phyloP scores from a whole-genome alignment of 2,888 invertebrate species.

The Ctenicera cuprea region DNA sequence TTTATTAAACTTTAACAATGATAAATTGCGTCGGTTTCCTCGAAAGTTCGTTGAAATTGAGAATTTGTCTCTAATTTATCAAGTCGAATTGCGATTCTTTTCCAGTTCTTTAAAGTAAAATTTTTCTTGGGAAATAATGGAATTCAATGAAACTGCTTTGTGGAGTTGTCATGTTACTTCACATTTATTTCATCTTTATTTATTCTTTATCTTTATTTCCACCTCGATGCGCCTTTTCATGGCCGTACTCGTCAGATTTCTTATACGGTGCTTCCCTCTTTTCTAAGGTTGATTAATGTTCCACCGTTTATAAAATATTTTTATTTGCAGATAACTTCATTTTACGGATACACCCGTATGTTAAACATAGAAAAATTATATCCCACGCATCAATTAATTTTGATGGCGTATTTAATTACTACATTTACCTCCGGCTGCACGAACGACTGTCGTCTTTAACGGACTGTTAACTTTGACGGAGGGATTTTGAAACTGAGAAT shows the following conservation, averaged over 20 bases:
- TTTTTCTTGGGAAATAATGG: constrained; percentile 42
- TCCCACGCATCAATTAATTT: background rate
- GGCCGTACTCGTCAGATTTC: constrained; percentile 58
- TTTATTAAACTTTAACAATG: constrained; percentile 49
- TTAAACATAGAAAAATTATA: background rate
- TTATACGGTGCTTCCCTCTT: constrained; percentile 46
- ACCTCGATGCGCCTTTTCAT: constrained; percentile 63
- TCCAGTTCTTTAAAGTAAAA: constrained; percentile 45
- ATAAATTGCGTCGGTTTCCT: constrained; percentile 30
- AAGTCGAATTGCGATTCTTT: constrained; percentile 41
- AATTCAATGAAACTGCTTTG: constrained; percentile 49
- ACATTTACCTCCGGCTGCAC: no score
- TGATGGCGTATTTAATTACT: no score
- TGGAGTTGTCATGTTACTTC: constrained; percentile 64
- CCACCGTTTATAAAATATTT: constrained; percentile 30
- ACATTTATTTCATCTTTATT: constrained; percentile 69
- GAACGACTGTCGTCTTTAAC: no score
- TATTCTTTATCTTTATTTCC: constrained; percentile 70
- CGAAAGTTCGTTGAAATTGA: constrained; percentile 36
- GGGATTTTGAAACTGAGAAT: no score
- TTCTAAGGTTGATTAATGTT: constrained; percentile 51
- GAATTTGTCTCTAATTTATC: constrained; percentile 46
- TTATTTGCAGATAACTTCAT: constrained; percentile 26
- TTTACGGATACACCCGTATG: background rate
- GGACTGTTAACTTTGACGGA: no score